Conservation (phyloP, 2,888 invertebrate genomes). For the Dynastes grantii region DNA sequence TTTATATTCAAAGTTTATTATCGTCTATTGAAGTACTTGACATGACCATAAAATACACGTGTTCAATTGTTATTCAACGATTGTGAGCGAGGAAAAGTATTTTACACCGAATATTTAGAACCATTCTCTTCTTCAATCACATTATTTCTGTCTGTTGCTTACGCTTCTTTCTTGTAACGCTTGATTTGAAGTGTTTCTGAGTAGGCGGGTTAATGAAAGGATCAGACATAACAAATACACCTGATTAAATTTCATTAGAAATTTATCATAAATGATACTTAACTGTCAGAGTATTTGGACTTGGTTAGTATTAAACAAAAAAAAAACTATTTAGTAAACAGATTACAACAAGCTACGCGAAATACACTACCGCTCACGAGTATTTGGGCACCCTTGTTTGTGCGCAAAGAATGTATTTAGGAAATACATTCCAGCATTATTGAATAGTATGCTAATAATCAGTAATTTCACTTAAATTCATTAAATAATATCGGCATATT, state of each 20-base stretch:
- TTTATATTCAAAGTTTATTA: conserved; percentile 46
- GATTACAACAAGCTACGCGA: not conserved
- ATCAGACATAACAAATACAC: not conserved
- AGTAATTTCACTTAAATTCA: no score
- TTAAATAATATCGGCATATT: no score
- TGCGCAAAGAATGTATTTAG: no score
- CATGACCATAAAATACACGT: conserved; percentile 36
- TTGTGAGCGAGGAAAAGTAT: conserved; percentile 12
- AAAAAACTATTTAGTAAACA: not conserved
- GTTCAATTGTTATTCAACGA: conserved; percentile 36
- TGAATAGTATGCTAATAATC: no score
- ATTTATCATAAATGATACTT: not conserved
- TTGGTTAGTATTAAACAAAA: not conserved
- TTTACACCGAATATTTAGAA: conserved; percentile 26
- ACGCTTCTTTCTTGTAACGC: not conserved
- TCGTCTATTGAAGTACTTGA: conserved; percentile 37
- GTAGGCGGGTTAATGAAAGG: conserved; percentile 16
- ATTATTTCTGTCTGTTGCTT: not conserved
- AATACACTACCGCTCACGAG: not conserved
- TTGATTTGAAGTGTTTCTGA: conserved; percentile 11
- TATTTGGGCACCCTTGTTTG: no score
- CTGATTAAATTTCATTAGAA: conserved; percentile 11
- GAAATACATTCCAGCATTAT: no score
- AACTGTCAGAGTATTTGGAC: not conserved
- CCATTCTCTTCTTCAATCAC: conserved; percentile 3